phyloP scores from a whole-genome alignment of 37 sponge, comb jelly and placozoan genomes.

The Mnemiopsis leidyi region DNA sequence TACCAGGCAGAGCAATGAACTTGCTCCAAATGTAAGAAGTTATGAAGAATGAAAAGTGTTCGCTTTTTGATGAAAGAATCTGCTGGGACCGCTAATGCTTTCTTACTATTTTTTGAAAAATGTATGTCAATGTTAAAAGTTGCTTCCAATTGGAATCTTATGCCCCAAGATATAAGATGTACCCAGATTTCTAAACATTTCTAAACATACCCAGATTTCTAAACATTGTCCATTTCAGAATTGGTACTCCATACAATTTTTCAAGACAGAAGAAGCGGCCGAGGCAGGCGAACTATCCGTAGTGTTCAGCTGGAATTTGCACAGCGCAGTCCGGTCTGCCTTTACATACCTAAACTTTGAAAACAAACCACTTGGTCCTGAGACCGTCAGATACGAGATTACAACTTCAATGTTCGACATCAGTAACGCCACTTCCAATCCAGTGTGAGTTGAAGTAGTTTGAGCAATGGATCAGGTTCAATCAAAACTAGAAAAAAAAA shows the following conservation, averaged over 20 bases:
- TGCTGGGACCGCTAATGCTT: too few relatives aligned
- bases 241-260: conserved; percentile 11
- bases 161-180: too few relatives aligned
- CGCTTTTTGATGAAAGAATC: too few relatives aligned
- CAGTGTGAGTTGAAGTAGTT: conserved; percentile 45
- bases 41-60: too few relatives aligned
- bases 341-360: conserved; percentile 34
- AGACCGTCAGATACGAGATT: conserved; percentile 26
- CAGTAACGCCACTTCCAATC: conserved; percentile 39
- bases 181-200: too few relatives aligned
- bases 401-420: conserved; percentile 47
- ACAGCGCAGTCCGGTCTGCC: neutral
- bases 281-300: neutral
- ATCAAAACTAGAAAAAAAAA: too few relatives aligned
- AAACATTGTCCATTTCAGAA: neutral
- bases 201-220: too few relatives aligned
- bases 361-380: conserved; percentile 18
- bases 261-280: neutral
- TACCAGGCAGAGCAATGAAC: neutral
- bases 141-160: too few relatives aligned
- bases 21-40: neutral
- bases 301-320: conserved; percentile 38
- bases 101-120: too few relatives aligned
- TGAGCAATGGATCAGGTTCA: too few relatives aligned
- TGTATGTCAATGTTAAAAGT: too few relatives aligned